Percentiles rank a stretch among this genome's conserved stretches.
Evolutionary conservation across 2,113 vertebrate species (phyloP).

Genomic region (Ptyas mucosa): DNA sequence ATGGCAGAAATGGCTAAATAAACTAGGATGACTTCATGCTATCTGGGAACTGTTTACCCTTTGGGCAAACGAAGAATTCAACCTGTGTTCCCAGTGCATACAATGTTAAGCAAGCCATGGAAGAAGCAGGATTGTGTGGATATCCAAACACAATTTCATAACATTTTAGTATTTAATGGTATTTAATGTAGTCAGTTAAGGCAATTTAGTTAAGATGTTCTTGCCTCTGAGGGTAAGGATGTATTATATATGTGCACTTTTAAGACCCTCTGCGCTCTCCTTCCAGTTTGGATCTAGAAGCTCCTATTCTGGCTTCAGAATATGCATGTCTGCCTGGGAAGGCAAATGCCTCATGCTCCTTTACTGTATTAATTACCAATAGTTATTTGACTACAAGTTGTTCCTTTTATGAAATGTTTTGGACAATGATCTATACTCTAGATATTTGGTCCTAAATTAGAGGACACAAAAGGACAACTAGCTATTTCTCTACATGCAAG

Average conservation of each 20-base stretch:
- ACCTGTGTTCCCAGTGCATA: background rate
- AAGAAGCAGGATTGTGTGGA: too few relatives aligned
- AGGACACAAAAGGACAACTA: background rate
- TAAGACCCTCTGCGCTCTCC: background rate
- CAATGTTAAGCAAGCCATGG: background rate
- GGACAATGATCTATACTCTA: background rate
- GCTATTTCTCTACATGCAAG: background rate
- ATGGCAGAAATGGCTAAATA: background rate
- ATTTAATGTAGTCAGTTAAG: background rate
- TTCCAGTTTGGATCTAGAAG: background rate
- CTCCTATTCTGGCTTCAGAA: background rate
- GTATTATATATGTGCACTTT: background rate
- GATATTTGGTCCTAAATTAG: background rate
- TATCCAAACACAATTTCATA: background rate
- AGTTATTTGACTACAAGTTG: background rate
- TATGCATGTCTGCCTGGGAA: background rate
- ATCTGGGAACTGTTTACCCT: background rate
- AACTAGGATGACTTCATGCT: background rate
- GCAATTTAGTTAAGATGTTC: background rate
- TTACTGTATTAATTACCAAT: background rate
- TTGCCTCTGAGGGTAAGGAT: background rate
- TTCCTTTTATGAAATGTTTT: background rate
- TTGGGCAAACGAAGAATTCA: background rate
- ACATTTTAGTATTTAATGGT: too few relatives aligned
- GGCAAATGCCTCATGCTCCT: background rate